Evolutionary conservation across 2,888 invertebrate species (phyloP).

Genomic region (Andrena praecox): DNA sequence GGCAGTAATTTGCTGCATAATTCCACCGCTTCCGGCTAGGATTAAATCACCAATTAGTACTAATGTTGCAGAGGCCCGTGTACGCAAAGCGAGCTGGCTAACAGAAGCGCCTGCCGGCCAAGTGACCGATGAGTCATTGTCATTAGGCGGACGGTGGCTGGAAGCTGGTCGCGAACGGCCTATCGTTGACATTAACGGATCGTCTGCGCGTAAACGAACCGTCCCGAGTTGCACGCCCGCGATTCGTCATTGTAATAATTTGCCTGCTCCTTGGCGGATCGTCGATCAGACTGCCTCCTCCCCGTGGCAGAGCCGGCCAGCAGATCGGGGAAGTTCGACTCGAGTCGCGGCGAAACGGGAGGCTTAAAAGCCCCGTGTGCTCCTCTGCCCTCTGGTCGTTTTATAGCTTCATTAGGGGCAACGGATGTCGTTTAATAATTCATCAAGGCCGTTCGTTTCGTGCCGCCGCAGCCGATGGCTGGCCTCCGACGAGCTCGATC

Average conservation of each 20-base stretch:
- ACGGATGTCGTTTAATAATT: conserved; percentile 80
- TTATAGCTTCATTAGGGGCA: conserved; percentile 80
- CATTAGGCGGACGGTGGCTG: conserved; percentile 59
- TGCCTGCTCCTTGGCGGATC: conserved; percentile 20
- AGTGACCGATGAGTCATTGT: conserved; percentile 71
- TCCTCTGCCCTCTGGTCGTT: conserved; percentile 64
- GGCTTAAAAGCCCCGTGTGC: conserved; percentile 24
- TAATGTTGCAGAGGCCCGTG: conserved; percentile 38
- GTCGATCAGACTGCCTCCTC: background rate
- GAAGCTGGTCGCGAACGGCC: conserved; percentile 46
- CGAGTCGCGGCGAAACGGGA: conserved; percentile 7
- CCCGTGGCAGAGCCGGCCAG: background rate
- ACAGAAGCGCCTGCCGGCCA: conserved; percentile 44
- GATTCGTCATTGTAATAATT: conserved; percentile 69
- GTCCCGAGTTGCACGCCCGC: background rate
- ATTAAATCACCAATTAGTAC: conserved; percentile 67
- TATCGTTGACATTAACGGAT: conserved; percentile 68
- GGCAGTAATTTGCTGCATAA: conserved; percentile 49
- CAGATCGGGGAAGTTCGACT: conserved; percentile 20
- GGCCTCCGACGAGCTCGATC: conserved; percentile 40
- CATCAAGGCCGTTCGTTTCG: conserved; percentile 69
- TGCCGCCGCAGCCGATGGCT: conserved; percentile 49
- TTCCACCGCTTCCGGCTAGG: conserved; percentile 56
- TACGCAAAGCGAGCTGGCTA: conserved; percentile 27
- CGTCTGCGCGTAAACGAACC: conserved; percentile 51